These are phyloP conservation scores for Heteromormyrus szaboi DNA, from an alignment of 2,797 vertebrate genomes.

Conservation along the genomic window DNA sequence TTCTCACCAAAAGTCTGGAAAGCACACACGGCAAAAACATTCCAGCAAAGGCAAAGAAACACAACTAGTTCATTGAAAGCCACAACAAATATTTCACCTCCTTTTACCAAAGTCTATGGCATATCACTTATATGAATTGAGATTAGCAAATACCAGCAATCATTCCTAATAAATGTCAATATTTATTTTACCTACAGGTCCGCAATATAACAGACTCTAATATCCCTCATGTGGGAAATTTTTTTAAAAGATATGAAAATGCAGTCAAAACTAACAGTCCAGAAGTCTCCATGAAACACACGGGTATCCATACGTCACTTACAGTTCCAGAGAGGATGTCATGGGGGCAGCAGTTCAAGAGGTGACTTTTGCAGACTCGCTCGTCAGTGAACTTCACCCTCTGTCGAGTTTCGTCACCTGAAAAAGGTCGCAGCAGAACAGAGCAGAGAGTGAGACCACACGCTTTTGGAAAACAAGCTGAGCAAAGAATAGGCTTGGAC, in stretches of 20 bases:
- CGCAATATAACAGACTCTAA: background rate
- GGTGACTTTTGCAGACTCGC: constrained; percentile 98
- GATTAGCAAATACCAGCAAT: background rate
- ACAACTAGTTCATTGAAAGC: background rate
- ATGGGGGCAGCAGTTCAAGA: constrained; percentile 97
- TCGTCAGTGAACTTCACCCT: constrained; percentile 97
- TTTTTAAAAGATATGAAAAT: background rate
- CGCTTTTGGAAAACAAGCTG: constrained; percentile 26
- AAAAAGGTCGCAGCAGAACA: constrained; percentile 57
- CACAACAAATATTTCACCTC: background rate
- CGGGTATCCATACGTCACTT: constrained; percentile 43
- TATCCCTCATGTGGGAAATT: background rate
- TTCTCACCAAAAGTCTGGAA: background rate
- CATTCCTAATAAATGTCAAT: background rate
- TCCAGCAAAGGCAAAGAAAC: background rate
- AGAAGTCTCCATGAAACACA: background rate
- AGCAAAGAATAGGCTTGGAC: constrained; percentile 19
- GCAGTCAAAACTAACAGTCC: background rate
- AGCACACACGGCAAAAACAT: background rate
- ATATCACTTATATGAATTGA: background rate
- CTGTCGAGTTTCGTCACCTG: constrained; percentile 98
- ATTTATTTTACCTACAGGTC: background rate
- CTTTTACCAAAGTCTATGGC: background rate
- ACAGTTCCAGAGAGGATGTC: constrained; percentile 98
- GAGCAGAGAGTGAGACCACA: constrained; percentile 33